Evolutionary conservation across 2,113 vertebrate species (phyloP).

Genomic region (Apeltes quadracus): DNA sequence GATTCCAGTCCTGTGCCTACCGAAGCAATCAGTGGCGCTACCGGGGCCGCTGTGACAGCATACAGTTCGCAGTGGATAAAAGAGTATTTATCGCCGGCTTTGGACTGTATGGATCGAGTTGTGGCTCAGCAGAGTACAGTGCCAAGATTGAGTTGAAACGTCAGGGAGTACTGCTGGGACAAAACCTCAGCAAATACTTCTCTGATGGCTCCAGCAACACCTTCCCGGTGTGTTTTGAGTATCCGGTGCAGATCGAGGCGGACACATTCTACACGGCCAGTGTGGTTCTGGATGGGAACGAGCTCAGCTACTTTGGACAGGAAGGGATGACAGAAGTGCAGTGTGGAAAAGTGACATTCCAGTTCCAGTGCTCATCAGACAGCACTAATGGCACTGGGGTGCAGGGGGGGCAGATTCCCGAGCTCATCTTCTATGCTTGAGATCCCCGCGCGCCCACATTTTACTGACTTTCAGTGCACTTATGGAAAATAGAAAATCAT

Average conservation of each 20-base stretch:
- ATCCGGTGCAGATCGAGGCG: conserved; percentile 95
- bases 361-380: conserved; percentile 98
- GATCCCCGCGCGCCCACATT: conserved; percentile 24
- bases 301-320: conserved; percentile 97
- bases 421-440: conserved; percentile 98
- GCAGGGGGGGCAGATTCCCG: conserved; percentile 95
- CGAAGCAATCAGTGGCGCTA: conserved; percentile 99
- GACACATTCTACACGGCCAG: conserved; percentile 98
- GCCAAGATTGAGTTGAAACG: conserved; percentile 97
- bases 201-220: conserved; percentile 97
- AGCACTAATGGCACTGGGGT: conserved; percentile 98
- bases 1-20: conserved; percentile 97
- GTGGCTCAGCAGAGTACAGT: conserved; percentile 94
- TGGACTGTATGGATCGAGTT: conserved; percentile 95
- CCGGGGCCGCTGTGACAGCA: conserved; percentile 95
- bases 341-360: conserved; percentile 96
- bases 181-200: conserved; percentile 97
- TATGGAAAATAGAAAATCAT: conserved; percentile 37
- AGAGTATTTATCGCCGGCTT: conserved; percentile 96
- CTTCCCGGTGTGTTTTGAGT: conserved; percentile 97
- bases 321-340: conserved; percentile 99
- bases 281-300: conserved; percentile 93
- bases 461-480: conserved; percentile 42
- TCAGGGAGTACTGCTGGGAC: conserved; percentile 92
- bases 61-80: conserved; percentile 97